phyloP scores from a whole-genome alignment of 2,797 vertebrate species.

The Catamblyrhynchus diadema region DNA sequence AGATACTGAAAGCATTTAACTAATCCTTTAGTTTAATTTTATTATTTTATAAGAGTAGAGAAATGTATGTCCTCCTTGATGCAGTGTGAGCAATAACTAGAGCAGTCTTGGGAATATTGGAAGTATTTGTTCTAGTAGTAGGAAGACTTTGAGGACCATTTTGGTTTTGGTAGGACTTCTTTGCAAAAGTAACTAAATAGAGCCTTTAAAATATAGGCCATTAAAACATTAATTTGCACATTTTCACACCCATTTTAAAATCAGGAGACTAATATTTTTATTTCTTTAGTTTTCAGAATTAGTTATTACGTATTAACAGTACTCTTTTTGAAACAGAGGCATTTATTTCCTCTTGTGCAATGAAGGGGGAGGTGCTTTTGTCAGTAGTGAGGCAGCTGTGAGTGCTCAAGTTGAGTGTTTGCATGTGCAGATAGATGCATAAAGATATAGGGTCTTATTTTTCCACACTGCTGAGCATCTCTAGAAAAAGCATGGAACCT shows the following conservation, averaged over 20 bases:
- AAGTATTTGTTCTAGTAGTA: background rate
- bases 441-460: background rate
- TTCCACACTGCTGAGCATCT: background rate
- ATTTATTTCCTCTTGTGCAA: background rate
- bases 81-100: background rate
- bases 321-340: background rate
- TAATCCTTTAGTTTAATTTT: background rate
- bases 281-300: background rate
- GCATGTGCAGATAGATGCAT: background rate
- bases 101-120: background rate
- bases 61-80: background rate
- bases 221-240: background rate
- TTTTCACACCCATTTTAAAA: background rate
- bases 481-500: background rate
- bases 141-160: background rate
- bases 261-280: background rate
- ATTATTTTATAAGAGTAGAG: background rate
- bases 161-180: background rate
- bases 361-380: background rate
- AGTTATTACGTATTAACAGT: background rate
- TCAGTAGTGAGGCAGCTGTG: background rate
- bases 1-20: background rate
- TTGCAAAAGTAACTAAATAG: background rate
- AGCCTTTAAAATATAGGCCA: background rate
- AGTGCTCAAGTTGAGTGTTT: background rate